Conservation (phyloP, 2,797 vertebrate species). For the Danio kyathit region DNA sequence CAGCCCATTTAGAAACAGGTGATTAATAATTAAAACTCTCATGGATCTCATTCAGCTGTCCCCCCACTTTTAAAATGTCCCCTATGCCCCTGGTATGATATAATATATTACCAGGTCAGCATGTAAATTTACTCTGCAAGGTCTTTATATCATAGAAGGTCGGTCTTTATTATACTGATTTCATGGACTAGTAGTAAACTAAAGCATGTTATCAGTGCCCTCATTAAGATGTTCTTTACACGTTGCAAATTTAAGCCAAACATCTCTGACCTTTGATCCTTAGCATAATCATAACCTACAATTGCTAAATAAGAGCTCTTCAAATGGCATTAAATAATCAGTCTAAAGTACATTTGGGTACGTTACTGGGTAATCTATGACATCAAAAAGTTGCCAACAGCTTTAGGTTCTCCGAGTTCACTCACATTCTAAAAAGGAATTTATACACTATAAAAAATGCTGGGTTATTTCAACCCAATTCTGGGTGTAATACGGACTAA, state of each 20-base stretch:
- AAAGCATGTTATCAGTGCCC: not conserved
- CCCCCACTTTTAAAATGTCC: too few species aligned
- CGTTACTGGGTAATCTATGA: not conserved
- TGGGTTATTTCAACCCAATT: too few species aligned
- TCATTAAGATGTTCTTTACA: not conserved
- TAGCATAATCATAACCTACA: not conserved
- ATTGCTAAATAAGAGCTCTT: not conserved
- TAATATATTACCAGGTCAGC: too few species aligned
- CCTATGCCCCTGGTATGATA: too few species aligned
- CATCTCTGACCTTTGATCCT: constrained; percentile 13
- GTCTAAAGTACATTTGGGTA: not conserved
- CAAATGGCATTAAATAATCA: not conserved
- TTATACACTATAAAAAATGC: not conserved
- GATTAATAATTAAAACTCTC: too few species aligned
- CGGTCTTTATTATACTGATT: not conserved
- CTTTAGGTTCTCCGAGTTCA: not conserved
- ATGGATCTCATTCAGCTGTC: too few species aligned
- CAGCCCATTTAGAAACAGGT: too few species aligned
- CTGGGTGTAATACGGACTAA: too few species aligned
- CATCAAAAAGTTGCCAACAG: not conserved
- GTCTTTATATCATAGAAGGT: not conserved
- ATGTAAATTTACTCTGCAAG: not conserved
- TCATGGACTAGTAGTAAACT: constrained; percentile 11
- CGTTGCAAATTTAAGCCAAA: not conserved
- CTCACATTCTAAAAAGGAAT: not conserved